Base-by-base conservation (phyloP, 92 coral and sea anemone genomes). In the Isaurus tuberculatus region DNA sequence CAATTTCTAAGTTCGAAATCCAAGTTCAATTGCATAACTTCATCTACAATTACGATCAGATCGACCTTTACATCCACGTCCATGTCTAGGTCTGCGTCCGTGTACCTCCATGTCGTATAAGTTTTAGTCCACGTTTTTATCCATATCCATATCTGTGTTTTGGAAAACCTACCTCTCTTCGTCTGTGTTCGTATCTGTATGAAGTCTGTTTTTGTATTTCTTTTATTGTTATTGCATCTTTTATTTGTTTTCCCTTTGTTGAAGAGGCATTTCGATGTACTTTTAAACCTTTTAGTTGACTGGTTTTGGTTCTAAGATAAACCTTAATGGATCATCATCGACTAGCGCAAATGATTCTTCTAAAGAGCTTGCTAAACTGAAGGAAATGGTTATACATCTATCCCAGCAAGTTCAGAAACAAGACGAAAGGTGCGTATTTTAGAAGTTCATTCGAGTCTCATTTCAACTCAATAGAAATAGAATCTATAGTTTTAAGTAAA, bases 371-470 rank as follows among this genome's bases (percentile, higher is more conserved):
- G 30, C 31, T 14, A 74, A 51, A 8, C 37, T 74, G 11, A 74
- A 74, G 2, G 66, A 51, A 42, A 53, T 65, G 19, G 28, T 74
- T 11, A 13, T 30, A 17, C 65, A 10, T 19, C 33, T 74, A 26
- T 74, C 80, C 4, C 43, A 74, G 44, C 80, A 74, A 30, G 66
- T 74, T 30, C 65, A 30, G 27, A 74, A 74, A 48, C 80, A 74
- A 25, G 80, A 74, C 10, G 80, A 74, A 32, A 74, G 29, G 80
- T 74, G 23, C 1, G 78, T 70, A n/a, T 13, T 2, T 4, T n/a
- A 70, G 33, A 1, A 70, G 19, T n/a, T n/a, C n/a, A 17, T 0
- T 5, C 16, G 23, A 28, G 27, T 43, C 22, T 29, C 46, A n/a
- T n/a, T n/a, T n/a, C n/a, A n/a, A n/a, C n/a, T 42, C 46, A 42